Evolutionary conservation across 1,140 invertebrate genomes (phyloP), one percentile per base, ranked within the genome.

Genomic region (Brachionus angularis): DNA sequence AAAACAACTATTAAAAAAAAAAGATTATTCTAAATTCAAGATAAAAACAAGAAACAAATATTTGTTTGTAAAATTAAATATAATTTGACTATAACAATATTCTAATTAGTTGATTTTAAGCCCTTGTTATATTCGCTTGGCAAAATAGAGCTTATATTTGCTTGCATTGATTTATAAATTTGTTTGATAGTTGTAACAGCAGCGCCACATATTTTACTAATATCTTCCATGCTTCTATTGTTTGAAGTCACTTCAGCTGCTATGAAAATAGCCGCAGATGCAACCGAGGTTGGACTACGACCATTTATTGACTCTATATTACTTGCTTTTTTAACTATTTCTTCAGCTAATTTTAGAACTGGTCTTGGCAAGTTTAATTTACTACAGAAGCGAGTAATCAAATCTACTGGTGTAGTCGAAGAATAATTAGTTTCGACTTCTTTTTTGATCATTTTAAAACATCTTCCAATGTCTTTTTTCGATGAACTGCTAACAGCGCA

Each of bases 241-340:
- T 70, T 52, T 25, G 34, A 39, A 36, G 93, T 89, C 75, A 92
- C 91, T 0, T 95, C 92, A 34, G 93, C 96, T 1, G 96, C 95
- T 95, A 99, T 98, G 78, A 98, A 99, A 77, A 99, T 99, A 52
- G 96, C 95, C 52, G 96, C 96, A 33, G 96, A 96, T 0, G 96
- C 93, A 2, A 99, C 94, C 0, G 95, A 98, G 74, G 98, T 97
- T 0, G 96, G 96, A 74, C 94, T 98, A 77, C 95, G 86, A 14
- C 95, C 96, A 72, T 96, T 91, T 10, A 98, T 95, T 78, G 98
- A 91, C 78, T 98, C 95, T 78, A 97, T 81, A 78, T 98, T 94
- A 0, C 95, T 93, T 50, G 96, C 94, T 80, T 93, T 95, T 73
- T 89, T 86, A 0, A 96, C 96, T 78, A 99, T 98, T 77, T 96